Evolutionary conservation across 2,888 invertebrate species (phyloP).

Genomic region (Enoplolaimus lenunculus): DNA sequence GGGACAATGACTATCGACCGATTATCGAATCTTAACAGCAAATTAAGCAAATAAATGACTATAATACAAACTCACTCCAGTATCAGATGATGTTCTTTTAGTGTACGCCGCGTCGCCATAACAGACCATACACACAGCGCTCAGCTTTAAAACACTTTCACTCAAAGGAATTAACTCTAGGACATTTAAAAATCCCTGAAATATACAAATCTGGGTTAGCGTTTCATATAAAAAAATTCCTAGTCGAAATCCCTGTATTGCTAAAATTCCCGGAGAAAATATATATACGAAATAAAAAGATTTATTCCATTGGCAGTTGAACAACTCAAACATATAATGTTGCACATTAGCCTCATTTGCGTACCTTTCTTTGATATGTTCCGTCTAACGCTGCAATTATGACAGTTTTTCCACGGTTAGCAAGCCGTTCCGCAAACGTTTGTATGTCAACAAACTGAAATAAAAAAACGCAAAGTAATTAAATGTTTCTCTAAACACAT

Average conservation of each 20-base stretch:
- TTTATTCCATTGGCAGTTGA: too few species aligned
- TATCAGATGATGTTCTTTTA: slow-evolving; percentile 45
- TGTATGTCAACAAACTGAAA: slow-evolving; percentile 48
- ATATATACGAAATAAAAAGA: too few species aligned
- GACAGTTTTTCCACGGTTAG: slow-evolving; percentile 49
- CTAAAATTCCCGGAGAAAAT: too few species aligned
- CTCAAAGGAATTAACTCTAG: slow-evolving; percentile 48
- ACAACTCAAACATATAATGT: too few species aligned
- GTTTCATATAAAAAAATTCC: too few species aligned
- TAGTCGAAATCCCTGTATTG: too few species aligned
- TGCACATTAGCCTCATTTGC: too few species aligned
- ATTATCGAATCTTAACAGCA: too few species aligned
- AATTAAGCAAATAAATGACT: too few species aligned
- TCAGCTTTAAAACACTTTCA: slow-evolving; percentile 48
- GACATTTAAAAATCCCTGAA: slow-evolving; percentile 45
- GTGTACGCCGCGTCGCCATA: slow-evolving; percentile 48
- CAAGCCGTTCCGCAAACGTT: slow-evolving; percentile 47
- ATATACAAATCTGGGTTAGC: too few species aligned
- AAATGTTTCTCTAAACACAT: too few species aligned
- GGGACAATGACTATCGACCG: too few species aligned
- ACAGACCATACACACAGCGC: slow-evolving; percentile 49
- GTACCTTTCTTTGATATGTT: slow-evolving; percentile 47
- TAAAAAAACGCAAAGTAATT: slow-evolving; percentile 22
- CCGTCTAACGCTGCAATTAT: slow-evolving; percentile 52
- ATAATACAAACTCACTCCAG: slow-evolving; percentile 43